Evolutionary conservation across 2,113 vertebrate species (phyloP).

Genomic region (Clarias macrocephalus): DNA sequence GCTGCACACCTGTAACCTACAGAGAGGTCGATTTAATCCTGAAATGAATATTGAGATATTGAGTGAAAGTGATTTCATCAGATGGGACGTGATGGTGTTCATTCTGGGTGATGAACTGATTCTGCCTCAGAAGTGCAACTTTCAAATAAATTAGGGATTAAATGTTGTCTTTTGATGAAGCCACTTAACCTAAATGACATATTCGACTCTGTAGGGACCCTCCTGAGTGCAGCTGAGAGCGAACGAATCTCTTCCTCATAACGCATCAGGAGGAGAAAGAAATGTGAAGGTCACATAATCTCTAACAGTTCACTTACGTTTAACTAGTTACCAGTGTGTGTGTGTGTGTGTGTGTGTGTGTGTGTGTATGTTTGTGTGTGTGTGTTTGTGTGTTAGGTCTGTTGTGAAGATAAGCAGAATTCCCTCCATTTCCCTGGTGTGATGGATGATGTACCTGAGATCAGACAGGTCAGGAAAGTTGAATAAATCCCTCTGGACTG

Average conservation of each 20-base stretch:
- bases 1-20: too few relatives aligned
- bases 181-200: constrained; percentile 73
- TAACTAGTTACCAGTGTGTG: too few relatives aligned
- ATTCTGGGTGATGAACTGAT: constrained; percentile 62
- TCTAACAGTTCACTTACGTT: not conserved
- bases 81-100: constrained; percentile 8
- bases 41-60: too few relatives aligned
- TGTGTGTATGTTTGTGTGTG: too few relatives aligned
- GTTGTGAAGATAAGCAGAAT: not conserved
- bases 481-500: constrained; percentile 8
- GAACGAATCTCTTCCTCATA: not conserved
- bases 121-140: not conserved
- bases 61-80: not conserved
- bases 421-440: not conserved
- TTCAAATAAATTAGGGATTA: constrained; percentile 63
- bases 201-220: constrained; percentile 58
- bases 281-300: not conserved
- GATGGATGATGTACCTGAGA: constrained; percentile 9
- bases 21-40: too few relatives aligned
- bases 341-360: too few relatives aligned
- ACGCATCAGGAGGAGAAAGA: not conserved
- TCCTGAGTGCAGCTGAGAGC: not conserved
- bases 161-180: constrained; percentile 71
- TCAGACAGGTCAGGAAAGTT: constrained; percentile 2
- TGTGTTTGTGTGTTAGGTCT: not conserved